These are phyloP conservation scores for Maniola jurtina DNA, from an alignment of 1,140 invertebrate genomes.

Conservation along the genomic window DNA sequence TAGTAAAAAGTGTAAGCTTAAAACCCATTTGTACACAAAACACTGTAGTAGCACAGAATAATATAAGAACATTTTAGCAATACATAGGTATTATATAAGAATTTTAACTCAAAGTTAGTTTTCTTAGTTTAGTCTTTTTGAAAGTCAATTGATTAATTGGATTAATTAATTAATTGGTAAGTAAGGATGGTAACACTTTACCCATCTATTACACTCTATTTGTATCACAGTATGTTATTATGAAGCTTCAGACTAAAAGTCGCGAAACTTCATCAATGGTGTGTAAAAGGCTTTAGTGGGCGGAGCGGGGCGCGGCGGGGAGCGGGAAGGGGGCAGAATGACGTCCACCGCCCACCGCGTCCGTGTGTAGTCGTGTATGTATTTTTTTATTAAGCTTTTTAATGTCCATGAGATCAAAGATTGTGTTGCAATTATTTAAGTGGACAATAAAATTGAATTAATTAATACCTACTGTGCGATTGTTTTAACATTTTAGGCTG, in stretches of 20 bases:
- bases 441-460: conserved; percentile 12
- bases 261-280: conserved; percentile 7
- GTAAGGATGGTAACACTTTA: no score
- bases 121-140: no score
- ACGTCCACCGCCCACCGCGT: conserved; percentile 32
- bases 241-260: background rate
- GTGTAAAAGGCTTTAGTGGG: conserved; percentile 24
- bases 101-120: no score
- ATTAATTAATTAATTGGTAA: no score
- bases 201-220: no score
- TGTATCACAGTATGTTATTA: background rate
- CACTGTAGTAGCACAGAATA: no score
- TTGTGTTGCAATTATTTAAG: conserved; percentile 10
- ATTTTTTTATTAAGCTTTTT: conserved; percentile 24
- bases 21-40: no score
- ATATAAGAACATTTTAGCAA: no score
- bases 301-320: conserved; percentile 26
- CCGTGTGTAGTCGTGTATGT: conserved; percentile 5
- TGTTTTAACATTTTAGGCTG: background rate
- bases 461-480: no score
- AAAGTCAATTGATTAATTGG: no score
- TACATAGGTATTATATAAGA: no score
- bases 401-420: conserved; percentile 12
- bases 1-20: no score
- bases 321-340: conserved; percentile 16